Percentiles rank a stretch among this genome's conserved stretches.
These are phyloP conservation scores for Mesorhabditis spiculigera DNA, from an alignment of 2,888 invertebrate species.

Conservation along the genomic window DNA sequence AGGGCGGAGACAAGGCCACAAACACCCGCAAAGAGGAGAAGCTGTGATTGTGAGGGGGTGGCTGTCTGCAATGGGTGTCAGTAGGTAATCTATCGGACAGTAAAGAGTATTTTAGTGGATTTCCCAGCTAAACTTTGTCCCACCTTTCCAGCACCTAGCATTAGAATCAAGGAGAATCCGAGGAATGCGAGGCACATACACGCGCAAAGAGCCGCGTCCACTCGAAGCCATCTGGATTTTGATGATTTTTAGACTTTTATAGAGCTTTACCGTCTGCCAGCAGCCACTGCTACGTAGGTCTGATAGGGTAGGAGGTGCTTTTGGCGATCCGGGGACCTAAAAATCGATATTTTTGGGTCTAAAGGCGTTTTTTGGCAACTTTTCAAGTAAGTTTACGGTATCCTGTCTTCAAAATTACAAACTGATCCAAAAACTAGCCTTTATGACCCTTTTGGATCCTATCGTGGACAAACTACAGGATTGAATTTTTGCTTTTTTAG, in stretches of 20 bases:
- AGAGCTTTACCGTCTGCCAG: background rate
- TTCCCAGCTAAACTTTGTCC: too few relatives aligned
- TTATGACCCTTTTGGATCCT: too few relatives aligned
- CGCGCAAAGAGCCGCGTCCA: background rate
- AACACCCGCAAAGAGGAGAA: background rate
- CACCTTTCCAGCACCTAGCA: background rate
- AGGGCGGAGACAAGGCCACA: background rate
- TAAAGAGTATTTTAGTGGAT: too few relatives aligned
- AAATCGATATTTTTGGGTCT: background rate
- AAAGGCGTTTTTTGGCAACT: too few relatives aligned
- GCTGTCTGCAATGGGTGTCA: slow-evolving; percentile 1
- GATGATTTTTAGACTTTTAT: background rate
- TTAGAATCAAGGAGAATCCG: background rate
- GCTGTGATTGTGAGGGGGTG: background rate
- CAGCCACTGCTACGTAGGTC: slow-evolving; percentile 6
- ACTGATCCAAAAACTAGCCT: too few relatives aligned
- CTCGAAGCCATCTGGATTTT: background rate
- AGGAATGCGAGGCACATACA: background rate
- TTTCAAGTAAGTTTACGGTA: too few relatives aligned
- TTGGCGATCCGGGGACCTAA: slow-evolving; percentile 2
- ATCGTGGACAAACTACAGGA: too few relatives aligned
- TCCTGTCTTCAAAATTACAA: too few relatives aligned
- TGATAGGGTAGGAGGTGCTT: slow-evolving; percentile 6
- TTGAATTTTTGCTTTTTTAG: too few relatives aligned
- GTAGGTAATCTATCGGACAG: background rate